Percentiles rank a stretch among this genome's conserved stretches.
These are phyloP conservation scores for Butorides virescens DNA, from an alignment of 2,113 vertebrate genomes.

Conservation along the genomic window DNA sequence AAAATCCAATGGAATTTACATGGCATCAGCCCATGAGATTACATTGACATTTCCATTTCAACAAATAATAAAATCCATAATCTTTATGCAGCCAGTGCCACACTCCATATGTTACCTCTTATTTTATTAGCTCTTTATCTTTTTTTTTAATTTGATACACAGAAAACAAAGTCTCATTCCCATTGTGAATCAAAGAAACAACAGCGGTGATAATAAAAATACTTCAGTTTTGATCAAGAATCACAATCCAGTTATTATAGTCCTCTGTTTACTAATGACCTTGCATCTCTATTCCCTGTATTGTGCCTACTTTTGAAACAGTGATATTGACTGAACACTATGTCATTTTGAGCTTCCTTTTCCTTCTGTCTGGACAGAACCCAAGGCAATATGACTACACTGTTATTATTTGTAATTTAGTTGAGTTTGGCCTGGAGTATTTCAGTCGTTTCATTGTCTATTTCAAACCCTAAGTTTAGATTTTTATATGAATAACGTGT, in stretches of 20 bases:
- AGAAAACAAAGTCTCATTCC: constrained; percentile 20
- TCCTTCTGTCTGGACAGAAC: neutral
- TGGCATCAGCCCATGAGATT: constrained; percentile 6
- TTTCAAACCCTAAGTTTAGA: neutral
- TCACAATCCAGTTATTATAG: neutral
- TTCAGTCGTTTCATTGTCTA: neutral
- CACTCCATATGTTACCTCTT: constrained; percentile 41
- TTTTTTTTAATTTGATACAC: constrained; percentile 4
- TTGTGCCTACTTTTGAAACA: neutral
- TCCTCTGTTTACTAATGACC: neutral
- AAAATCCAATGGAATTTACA: constrained; percentile 50
- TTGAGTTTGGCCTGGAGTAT: neutral
- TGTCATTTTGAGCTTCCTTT: neutral
- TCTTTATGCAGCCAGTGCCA: constrained; percentile 42
- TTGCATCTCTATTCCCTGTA: neutral
- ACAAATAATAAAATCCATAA: constrained; percentile 60
- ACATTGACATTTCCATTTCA: constrained; percentile 51
- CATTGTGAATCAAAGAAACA: constrained; percentile 10
- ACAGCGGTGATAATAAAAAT: neutral
- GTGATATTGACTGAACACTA: neutral
- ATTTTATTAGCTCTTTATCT: constrained; percentile 37
- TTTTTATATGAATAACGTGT: neutral
- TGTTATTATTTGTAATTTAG: neutral
- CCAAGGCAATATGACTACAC: neutral
- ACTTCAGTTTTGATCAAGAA: constrained; percentile 35